Conservation (phyloP, 1,140 invertebrate genomes). For the Apocrypta bakeri region DNA sequence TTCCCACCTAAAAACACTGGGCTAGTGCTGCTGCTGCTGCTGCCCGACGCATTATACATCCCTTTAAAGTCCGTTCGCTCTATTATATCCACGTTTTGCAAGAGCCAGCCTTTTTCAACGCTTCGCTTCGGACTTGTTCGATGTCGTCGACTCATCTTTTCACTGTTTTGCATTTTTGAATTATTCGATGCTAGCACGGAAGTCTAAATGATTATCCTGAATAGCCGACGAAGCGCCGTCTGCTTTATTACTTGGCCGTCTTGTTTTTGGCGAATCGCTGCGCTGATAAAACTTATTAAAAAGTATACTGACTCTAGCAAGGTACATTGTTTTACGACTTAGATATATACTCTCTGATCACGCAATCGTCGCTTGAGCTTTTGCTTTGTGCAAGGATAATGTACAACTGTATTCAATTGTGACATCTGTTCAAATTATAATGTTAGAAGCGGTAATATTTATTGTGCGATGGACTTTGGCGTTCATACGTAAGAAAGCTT, state of each 20-base stretch:
- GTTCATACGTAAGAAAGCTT: no score
- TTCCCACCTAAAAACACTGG: neutral
- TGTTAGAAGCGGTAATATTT: no score
- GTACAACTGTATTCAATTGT: no score
- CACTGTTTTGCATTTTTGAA: neutral
- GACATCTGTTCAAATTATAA: no score
- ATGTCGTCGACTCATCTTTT: neutral
- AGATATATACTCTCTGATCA: no score
- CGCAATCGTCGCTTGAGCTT: no score
- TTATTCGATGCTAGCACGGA: neutral
- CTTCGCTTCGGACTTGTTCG: neutral
- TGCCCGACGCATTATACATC: neutral
- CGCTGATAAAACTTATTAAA: neutral
- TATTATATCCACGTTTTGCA: neutral
- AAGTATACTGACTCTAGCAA: neutral
- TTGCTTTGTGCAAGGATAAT: no score
- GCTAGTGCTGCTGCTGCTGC: no score
- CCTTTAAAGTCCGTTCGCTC: neutral
- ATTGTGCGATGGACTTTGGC: no score
- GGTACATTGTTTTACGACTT: no score
- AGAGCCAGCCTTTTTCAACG: neutral
- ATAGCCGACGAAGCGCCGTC: neutral
- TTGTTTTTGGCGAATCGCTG: no score
- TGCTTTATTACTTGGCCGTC: no score
- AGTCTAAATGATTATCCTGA: neutral